phyloP scores from a whole-genome alignment of 2,797 vertebrate genomes.

The Neoniphon sammara region DNA sequence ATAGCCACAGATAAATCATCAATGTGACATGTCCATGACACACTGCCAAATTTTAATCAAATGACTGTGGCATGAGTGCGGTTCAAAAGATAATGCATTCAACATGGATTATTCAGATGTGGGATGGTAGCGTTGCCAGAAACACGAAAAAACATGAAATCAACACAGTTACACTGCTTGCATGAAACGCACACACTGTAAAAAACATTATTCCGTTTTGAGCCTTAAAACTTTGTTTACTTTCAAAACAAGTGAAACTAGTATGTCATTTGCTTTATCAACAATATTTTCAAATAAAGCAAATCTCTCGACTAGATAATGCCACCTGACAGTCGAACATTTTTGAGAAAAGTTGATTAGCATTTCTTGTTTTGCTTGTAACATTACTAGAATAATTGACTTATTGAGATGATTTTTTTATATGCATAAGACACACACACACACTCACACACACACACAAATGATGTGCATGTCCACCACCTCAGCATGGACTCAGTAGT shows the following conservation, averaged over 20 bases:
- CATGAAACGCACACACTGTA: neutral
- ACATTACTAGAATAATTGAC: no score
- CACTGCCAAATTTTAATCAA: conserved; percentile 52
- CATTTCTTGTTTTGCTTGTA: no score
- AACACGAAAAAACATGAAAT: neutral
- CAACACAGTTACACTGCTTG: neutral
- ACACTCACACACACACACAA: conserved; percentile 8
- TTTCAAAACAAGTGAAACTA: no score
- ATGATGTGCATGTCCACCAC: conserved; percentile 33
- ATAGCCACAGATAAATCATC: conserved; percentile 69
- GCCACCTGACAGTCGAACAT: no score
- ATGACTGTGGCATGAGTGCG: conserved; percentile 23
- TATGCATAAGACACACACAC: neutral
- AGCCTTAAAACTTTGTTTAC: conserved; percentile 12
- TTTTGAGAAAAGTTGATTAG: no score
- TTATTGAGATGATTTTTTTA: no score
- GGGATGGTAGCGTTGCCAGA: neutral
- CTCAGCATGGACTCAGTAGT: conserved; percentile 21
- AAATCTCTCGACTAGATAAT: no score
- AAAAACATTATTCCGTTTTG: neutral
- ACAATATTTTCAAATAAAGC: no score
- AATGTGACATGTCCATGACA: conserved; percentile 59
- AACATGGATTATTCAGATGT: conserved; percentile 13
- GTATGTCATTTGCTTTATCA: no score
- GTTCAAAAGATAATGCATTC: conserved; percentile 8